phyloP scores from a whole-genome alignment of 2,797 vertebrate species.

The Sebastes nivosus region DNA sequence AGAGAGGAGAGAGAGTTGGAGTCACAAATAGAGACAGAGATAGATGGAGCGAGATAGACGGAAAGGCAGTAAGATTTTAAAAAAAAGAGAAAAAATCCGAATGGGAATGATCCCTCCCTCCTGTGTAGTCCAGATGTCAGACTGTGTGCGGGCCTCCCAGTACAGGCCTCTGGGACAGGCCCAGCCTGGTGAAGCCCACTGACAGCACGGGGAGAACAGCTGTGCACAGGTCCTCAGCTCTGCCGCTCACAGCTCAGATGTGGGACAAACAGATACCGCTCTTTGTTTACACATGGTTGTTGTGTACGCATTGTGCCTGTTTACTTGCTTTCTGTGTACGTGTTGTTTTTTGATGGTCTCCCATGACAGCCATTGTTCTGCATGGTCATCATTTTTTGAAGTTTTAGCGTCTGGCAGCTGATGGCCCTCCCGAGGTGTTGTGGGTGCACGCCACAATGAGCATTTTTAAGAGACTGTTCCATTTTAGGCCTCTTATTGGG shows the following conservation, averaged over 20 bases:
- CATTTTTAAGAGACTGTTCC: conserved; percentile 53
- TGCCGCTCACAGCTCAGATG: conserved; percentile 68
- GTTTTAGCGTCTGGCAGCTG: conserved; percentile 70
- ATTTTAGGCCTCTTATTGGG: conserved; percentile 41
- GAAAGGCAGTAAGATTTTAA: conserved; percentile 39
- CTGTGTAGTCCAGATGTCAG: conserved; percentile 81
- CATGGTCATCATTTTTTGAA: conserved; percentile 68
- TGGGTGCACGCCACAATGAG: conserved; percentile 58
- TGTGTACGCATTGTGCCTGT: conserved; percentile 61
- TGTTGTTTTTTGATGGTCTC: conserved; percentile 68
- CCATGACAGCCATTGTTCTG: conserved; percentile 61
- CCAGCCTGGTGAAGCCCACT: conserved; percentile 73
- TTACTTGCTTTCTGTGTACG: conserved; percentile 68
- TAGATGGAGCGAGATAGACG: conserved; percentile 52
- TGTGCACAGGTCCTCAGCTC: conserved; percentile 78
- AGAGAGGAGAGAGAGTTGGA: conserved; percentile 37
- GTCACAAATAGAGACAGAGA: conserved; percentile 56
- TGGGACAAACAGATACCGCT: conserved; percentile 71
- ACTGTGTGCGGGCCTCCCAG: conserved; percentile 78
- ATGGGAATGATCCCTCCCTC: conserved; percentile 70
- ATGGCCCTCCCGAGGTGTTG: conserved; percentile 65
- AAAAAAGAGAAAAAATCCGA: conserved; percentile 9
- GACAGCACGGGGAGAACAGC: conserved; percentile 76
- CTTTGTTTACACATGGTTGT: conserved; percentile 73
- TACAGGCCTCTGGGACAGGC: conserved; percentile 72